These are phyloP conservation scores for Leucophenga montana DNA, from an alignment of 2,888 invertebrate species.

Conservation along the genomic window DNA sequence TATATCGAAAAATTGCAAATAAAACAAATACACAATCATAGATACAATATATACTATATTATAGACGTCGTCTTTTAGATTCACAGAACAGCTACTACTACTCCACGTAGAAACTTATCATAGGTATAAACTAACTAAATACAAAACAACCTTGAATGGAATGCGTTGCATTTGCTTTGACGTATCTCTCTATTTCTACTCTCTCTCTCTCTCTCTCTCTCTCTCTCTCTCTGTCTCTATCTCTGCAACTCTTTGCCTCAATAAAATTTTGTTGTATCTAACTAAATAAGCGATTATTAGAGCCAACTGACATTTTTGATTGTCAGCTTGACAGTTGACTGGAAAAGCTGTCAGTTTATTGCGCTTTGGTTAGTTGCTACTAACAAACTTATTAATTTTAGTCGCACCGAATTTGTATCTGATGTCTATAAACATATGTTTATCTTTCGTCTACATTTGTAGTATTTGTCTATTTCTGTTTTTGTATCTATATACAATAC, in stretches of 20 bases:
- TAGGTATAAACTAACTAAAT: slow-evolving; percentile 55
- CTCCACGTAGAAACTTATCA: slow-evolving; percentile 33
- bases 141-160: slow-evolving; percentile 64
- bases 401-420: too few relatives aligned
- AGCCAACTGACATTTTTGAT: slow-evolving; percentile 57
- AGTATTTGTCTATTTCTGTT: too few relatives aligned
- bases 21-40: slow-evolving; percentile 39
- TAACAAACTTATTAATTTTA: too few relatives aligned
- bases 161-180: slow-evolving; percentile 44
- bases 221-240: too few relatives aligned
- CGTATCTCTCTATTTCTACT: too few relatives aligned
- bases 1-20: slow-evolving; percentile 61
- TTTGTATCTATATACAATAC: too few relatives aligned
- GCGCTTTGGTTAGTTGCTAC: too few relatives aligned
- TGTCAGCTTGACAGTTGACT: slow-evolving; percentile 53
- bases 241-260: slow-evolving; percentile 24
- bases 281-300: slow-evolving; percentile 28
- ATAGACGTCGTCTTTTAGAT: slow-evolving; percentile 5
- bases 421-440: too few relatives aligned
- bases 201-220: too few relatives aligned
- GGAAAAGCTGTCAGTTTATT: slow-evolving; percentile 16
- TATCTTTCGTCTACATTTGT: too few relatives aligned
- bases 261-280: slow-evolving; percentile 35
- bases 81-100: not conserved
- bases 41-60: slow-evolving; percentile 15